Evolutionary conservation across 2,113 vertebrate genomes (phyloP).

Genomic region (Aythya baeri): DNA sequence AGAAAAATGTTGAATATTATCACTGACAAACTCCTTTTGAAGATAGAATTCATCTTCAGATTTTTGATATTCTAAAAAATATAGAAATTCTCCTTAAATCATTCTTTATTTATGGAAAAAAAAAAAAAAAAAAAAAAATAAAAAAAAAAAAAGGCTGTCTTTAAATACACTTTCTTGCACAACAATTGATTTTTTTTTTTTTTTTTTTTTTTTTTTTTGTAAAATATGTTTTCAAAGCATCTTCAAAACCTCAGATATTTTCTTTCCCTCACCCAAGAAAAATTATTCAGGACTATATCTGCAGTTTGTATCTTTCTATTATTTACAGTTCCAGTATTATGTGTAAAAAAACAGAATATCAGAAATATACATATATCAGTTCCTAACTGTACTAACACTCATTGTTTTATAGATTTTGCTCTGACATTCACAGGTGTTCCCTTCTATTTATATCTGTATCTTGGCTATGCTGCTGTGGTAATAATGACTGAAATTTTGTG

Average conservation of each 20-base stretch:
- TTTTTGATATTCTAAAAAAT: background rate
- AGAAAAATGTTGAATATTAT: background rate
- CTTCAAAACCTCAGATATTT: background rate
- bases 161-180: background rate
- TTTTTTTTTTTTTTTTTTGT: no score
- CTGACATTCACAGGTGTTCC: background rate
- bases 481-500: background rate
- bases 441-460: background rate
- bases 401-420: background rate
- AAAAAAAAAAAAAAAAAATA: background rate
- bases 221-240: no score
- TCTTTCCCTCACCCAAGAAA: fast-evolving
- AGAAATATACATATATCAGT: background rate
- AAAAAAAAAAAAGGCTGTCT: background rate
- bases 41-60: background rate
- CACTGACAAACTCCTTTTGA: background rate
- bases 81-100: background rate
- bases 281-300: background rate
- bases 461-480: background rate
- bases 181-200: background rate
- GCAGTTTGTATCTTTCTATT: background rate
- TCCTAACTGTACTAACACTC: background rate
- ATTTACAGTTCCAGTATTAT: background rate
- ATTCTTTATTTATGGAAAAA: background rate
- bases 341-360: background rate